phyloP scores from a whole-genome alignment of 2,888 invertebrate species.

The Pollenia griseotomentosa region DNA sequence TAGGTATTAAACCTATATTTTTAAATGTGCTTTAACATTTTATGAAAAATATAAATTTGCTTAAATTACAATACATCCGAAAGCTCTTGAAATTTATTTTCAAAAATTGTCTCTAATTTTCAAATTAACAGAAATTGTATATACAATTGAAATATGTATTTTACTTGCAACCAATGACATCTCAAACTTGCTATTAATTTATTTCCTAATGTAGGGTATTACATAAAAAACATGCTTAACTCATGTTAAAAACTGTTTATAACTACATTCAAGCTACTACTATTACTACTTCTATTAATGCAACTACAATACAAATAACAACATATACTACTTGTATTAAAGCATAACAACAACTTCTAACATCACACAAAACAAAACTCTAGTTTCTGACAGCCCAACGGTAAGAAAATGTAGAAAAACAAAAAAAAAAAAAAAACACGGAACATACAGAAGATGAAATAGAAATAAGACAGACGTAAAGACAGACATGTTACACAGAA shows the following conservation, averaged over 20 bases:
- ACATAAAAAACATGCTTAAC: constrained; percentile 41
- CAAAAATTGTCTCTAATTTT: no score
- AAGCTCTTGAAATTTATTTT: no score
- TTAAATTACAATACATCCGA: no score
- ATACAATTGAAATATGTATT: no score
- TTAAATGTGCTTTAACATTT: no score
- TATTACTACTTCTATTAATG: constrained; percentile 47
- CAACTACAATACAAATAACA: constrained; percentile 23
- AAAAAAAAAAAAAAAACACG: constrained; percentile 5
- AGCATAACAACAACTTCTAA: constrained; percentile 54
- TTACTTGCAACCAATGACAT: background rate
- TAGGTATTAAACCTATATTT: no score
- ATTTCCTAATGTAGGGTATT: constrained; percentile 26
- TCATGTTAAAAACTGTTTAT: constrained; percentile 59
- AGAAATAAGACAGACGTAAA: constrained; percentile 40
- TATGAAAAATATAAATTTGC: no score
- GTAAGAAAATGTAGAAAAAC: constrained; percentile 6
- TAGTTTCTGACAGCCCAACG: constrained; percentile 60
- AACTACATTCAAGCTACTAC: constrained; percentile 50
- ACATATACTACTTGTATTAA: constrained; percentile 46
- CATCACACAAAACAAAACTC: constrained; percentile 57
- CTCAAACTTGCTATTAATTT: background rate
- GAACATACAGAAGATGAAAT: constrained; percentile 47
- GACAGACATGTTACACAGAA: constrained; percentile 69
- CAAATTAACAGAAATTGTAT: no score